Evolutionary conservation across 2,797 vertebrate species (phyloP).

Genomic region (Luscinia megarhynchos): DNA sequence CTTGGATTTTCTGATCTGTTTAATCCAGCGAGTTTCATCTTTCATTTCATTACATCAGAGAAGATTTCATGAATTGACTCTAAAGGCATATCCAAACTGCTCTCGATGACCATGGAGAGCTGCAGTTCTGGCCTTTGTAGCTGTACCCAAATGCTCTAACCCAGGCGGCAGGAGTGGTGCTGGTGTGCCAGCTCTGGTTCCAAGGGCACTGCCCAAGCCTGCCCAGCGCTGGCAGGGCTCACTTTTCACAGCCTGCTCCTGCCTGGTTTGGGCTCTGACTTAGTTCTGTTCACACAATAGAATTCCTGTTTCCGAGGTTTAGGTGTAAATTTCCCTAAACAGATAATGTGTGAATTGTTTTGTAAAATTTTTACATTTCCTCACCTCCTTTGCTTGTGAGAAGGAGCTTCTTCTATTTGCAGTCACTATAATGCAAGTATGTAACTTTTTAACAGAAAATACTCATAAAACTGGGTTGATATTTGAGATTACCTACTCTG

Average conservation of each 20-base stretch:
- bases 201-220: not conserved
- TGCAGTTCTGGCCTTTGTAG: not conserved
- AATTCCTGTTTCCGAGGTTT: not conserved
- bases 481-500: not conserved
- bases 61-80: not conserved
- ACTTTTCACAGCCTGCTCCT: not conserved
- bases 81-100: not conserved
- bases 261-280: not conserved
- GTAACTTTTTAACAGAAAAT: not conserved
- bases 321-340: not conserved
- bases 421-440: not conserved
- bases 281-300: fast-evolving
- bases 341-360: too few species aligned
- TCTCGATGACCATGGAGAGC: not conserved
- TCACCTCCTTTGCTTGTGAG: not conserved
- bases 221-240: not conserved
- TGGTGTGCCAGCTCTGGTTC: not conserved
- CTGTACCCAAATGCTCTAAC: not conserved
- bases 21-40: not conserved
- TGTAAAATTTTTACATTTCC: not conserved
- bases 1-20: not conserved
- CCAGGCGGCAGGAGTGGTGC: not conserved
- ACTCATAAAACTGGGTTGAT: not conserved
- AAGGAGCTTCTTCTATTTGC: not conserved
- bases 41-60: not conserved